Base-by-base conservation (phyloP, 2,113 vertebrate species). In the Zosterops hypoxanthus region DNA sequence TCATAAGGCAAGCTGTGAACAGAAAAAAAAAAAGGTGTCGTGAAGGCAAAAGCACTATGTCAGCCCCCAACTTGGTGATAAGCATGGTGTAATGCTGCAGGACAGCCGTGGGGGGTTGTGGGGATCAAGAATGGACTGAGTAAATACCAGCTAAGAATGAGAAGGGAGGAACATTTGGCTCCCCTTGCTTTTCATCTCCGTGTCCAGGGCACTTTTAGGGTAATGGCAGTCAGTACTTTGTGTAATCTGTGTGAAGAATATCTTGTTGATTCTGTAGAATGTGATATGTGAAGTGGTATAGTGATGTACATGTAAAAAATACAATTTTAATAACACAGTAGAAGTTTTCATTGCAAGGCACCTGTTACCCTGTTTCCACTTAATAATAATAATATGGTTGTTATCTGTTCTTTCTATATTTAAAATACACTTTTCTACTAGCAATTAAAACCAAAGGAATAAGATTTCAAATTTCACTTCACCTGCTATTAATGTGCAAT, bases 211-310 rank as follows among this genome's bases (percentile, higher is more conserved):
- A 12, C 18, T 71, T 75, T 28, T 29, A 63, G 61, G 65, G 20
- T 41, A 50, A 59, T 63, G 68, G 26, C 24, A 31, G 1, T 56
- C 39, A 26, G 11, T 39, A 3, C 9, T 59, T 78, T 8, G 6
- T 28, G 25, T 44, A 17, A 28, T 46, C 14, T 31, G 1, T 75
- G 19, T 56, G 60, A 76, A 44, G 15, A 20, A 1, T 23, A 34
- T 23, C 6, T 31, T 66, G 8, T 5, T 63, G 18, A 3, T 23
- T 64, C 53, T 60, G 7, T 31, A 56, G 26, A 49, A 52, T 4
- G 4, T 33, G 33, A 55, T 28, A 2, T 3, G 1, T 28, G 1
- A 34, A 60, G 8, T 29, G 29, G 8, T 25, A 7, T 4, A 6
- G 5, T 25, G n/a, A 47, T 50, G 65, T 4, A 20, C 2, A 2